Percentiles rank a stretch among this genome's conserved stretches.
Evolutionary conservation across 2,888 invertebrate species (phyloP).

Genomic region (Rotaria socialis): DNA sequence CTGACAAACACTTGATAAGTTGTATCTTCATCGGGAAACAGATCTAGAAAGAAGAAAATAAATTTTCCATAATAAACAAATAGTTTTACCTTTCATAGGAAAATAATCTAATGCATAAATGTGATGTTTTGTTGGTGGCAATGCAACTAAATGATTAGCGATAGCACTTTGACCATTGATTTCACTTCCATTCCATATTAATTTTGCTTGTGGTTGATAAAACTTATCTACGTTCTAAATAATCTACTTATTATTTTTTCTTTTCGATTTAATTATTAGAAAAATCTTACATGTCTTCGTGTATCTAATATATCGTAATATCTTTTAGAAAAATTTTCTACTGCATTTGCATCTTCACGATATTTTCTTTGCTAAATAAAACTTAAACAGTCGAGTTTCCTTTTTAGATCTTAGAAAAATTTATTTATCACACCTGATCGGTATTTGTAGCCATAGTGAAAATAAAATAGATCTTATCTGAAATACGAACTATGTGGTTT

Average conservation of each 20-base stretch:
- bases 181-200: neutral
- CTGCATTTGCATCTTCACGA: slow-evolving; percentile 27
- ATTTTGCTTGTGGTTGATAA: neutral
- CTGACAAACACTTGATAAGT: slow-evolving; percentile 22
- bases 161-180: slow-evolving; percentile 17
- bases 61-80: neutral
- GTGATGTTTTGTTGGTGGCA: slow-evolving; percentile 11
- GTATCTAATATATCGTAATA: slow-evolving; percentile 19
- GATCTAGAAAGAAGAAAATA: neutral
- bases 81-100: slow-evolving; percentile 8
- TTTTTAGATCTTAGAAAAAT: neutral
- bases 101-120: slow-evolving; percentile 34
- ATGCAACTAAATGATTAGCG: neutral
- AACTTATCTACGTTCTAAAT: slow-evolving; percentile 20
- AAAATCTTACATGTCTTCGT: slow-evolving; percentile 23
- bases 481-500: slow-evolving; percentile 7
- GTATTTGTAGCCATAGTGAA: neutral
- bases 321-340: slow-evolving; percentile 18
- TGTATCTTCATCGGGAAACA: slow-evolving; percentile 26
- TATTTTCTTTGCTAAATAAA: slow-evolving; percentile 25
- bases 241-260: neutral
- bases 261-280: no score
- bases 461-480: neutral
- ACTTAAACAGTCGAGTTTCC: neutral
- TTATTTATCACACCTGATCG: neutral